Evolutionary conservation across 2,797 vertebrate species (phyloP).

Genomic region (Trematomus bernacchii): DNA sequence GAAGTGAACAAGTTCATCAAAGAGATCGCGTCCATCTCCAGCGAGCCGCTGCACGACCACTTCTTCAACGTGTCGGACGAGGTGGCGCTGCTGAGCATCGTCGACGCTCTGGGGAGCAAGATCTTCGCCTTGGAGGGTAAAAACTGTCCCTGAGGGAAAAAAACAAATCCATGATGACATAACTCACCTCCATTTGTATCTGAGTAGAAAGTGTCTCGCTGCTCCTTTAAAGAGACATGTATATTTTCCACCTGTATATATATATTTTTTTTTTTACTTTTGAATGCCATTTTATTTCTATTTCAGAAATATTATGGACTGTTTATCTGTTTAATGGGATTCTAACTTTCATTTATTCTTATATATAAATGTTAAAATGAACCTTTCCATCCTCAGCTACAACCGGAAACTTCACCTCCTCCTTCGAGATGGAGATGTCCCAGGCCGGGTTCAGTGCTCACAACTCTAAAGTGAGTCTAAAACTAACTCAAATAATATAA

Average conservation of each 20-base stretch:
- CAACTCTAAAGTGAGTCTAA: constrained; percentile 88
- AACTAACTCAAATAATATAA: too few species aligned
- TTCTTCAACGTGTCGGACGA: constrained; percentile 99
- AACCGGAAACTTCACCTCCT: constrained; percentile 89
- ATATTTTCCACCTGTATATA: too few species aligned
- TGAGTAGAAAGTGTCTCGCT: too few species aligned
- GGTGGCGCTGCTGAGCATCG: constrained; percentile 91
- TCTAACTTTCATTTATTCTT: too few species aligned
- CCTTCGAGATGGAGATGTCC: constrained; percentile 98
- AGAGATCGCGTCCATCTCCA: constrained; percentile 95
- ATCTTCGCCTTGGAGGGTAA: constrained; percentile 98
- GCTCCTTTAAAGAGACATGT: too few species aligned
- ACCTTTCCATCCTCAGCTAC: constrained; percentile 85
- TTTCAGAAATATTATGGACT: too few species aligned
- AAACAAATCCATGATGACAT: not conserved
- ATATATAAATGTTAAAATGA: not conserved
- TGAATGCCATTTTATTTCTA: too few species aligned
- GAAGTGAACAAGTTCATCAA: constrained; percentile 88
- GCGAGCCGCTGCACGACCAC: constrained; percentile 90
- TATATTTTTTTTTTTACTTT: too few species aligned
- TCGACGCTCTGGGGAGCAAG: constrained; percentile 92
- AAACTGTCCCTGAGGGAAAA: not conserved
- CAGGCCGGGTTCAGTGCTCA: constrained; percentile 96
- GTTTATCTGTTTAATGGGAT: too few species aligned
- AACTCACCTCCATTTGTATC: not conserved